Conservation (phyloP, 2,888 invertebrate species). For the Scrobipalpa costella region DNA sequence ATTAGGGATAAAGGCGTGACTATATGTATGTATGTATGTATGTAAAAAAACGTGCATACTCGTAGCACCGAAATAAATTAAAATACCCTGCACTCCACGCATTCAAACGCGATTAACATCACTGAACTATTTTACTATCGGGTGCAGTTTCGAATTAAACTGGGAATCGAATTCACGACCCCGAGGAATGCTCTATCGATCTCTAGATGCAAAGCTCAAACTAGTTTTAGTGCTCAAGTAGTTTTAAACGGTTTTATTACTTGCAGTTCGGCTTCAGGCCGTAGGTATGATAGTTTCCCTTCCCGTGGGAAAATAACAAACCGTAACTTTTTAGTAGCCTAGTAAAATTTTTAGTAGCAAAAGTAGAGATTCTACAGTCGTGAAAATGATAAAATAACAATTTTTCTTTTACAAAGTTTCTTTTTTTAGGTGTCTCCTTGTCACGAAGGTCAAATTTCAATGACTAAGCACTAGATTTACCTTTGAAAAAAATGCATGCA, state of each 20-base stretch:
- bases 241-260: constrained; percentile 20
- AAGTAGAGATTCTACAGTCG: not conserved
- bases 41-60: not conserved
- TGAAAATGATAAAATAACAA: no score
- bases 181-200: constrained; percentile 21
- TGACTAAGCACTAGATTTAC: no score
- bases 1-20: no score
- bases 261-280: not conserved
- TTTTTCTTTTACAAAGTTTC: no score
- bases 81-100: constrained; percentile 2
- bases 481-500: no score
- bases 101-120: constrained; percentile 7
- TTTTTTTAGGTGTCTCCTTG: no score
- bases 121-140: constrained; percentile 7
- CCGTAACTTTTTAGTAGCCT: not conserved
- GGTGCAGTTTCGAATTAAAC: constrained; percentile 19
- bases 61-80: not conserved
- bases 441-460: no score
- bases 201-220: constrained; percentile 22
- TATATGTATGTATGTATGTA: not conserved
- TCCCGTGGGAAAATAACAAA: constrained; percentile 1
- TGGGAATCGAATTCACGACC: constrained; percentile 23
- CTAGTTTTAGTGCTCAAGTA: constrained; percentile 21
- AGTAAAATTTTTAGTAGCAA: not conserved
- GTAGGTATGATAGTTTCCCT: not conserved